Base-by-base conservation (phyloP, 2,797 vertebrate species). In the Hippocampus kuda region DNA sequence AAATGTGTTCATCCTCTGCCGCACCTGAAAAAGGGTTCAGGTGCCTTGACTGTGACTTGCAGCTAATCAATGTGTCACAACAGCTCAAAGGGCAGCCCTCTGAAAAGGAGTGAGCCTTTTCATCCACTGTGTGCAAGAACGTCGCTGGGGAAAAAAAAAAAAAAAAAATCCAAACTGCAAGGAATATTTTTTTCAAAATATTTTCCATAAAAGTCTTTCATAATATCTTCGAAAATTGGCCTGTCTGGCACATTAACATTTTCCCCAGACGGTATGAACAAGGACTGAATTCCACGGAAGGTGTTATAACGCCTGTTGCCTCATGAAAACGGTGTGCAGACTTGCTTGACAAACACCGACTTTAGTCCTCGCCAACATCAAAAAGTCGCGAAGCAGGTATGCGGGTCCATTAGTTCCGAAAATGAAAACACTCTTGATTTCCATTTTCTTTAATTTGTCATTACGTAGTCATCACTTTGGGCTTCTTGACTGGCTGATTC, bases 51-150 rank as follows among this genome's bases (percentile, higher is more conserved):
- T 62, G 18, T 22, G 61, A n/a, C 61, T 41, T 63, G 61, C 34
- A 44, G 41, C 41, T n/a, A 64, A 64, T 64, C 62, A 44, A 64
- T 64, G 41, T 26, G 62, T 64, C 62, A 64, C 62, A 64, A 64
- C 62, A 64, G 62, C 62, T 64, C 62, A 64, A 64, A 64, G 41
- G 62, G 41, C n/a, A 64, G 22, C 7, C n/a, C 41, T 46, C 62
- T 64, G n/a, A 41, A 7, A 24, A 22, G n/a, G 62, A 22, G 9
- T 16, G 1, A 64, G 62, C 5, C 41, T 26, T 26, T 64, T 64
- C 42, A 44, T 15, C 41, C 34, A 12, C 60, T 42, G 61, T n/a
- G 61, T 42, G 34, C 61, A 63, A 24, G 62, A 64, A 44, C 13
- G 12, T 13, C 15, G 12, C 41, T 64, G 41, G 1, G 62, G 1